These are phyloP conservation scores for Parapristionchus giblindavisi DNA, from an alignment of 2,888 invertebrate genomes.

Conservation along the genomic window DNA sequence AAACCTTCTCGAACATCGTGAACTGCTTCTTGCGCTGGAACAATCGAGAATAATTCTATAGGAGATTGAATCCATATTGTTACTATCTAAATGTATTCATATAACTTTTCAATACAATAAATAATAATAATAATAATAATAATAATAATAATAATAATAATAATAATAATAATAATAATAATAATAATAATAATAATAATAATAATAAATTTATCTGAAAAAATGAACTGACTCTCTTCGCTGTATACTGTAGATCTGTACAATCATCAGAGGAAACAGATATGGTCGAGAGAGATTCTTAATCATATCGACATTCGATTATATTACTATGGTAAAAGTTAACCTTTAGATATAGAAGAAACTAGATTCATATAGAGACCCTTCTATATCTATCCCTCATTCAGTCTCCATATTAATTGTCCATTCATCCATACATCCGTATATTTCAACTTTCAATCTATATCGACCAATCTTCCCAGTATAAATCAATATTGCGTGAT, in stretches of 20 bases:
- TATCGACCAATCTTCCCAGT: too few relatives aligned
- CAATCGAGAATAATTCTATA: not conserved
- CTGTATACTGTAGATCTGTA: not conserved
- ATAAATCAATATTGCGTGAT: too few relatives aligned
- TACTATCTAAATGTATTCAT: conserved; percentile 18
- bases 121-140: not conserved
- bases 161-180: not conserved
- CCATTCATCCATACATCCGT: too few relatives aligned
- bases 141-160: not conserved
- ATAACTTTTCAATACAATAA: not conserved
- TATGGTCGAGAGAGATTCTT: conserved; percentile 24
- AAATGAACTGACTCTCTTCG: conserved; percentile 3
- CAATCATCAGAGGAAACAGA: conserved; percentile 23
- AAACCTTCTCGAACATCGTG: not conserved
- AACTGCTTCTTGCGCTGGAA: conserved; percentile 2
- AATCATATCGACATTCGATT: too few relatives aligned
- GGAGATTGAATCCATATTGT: conserved; percentile 34
- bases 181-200: not conserved
- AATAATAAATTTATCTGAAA: not conserved
- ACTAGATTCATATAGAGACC: too few relatives aligned
- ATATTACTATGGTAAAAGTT: too few relatives aligned
- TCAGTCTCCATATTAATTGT: too few relatives aligned
- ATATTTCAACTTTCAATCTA: too few relatives aligned
- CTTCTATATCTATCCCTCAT: too few relatives aligned
- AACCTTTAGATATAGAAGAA: too few relatives aligned